A percentile compares a stretch with the other conserved stretches of the same genome.
Evolutionary conservation across 2,797 vertebrate genomes (phyloP).

Genomic region (Bryconaethiops microstoma): DNA sequence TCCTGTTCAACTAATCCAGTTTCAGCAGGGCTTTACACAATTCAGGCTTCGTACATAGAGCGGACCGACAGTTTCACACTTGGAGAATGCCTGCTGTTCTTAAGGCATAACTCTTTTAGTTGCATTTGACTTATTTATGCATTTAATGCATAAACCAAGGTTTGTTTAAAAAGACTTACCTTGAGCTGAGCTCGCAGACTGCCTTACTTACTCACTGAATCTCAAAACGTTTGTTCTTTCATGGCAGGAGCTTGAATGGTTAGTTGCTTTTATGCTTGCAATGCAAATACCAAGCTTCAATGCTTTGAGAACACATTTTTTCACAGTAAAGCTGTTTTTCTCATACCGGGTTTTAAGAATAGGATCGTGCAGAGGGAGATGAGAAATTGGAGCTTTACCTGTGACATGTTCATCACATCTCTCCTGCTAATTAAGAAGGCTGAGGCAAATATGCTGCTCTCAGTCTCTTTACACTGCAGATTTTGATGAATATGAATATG

Average conservation of each 20-base stretch:
- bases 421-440: slow-evolving; percentile 57
- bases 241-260: background rate
- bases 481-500: background rate
- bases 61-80: background rate
- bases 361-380: background rate
- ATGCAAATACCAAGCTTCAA: background rate
- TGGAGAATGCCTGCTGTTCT: background rate
- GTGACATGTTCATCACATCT: slow-evolving; percentile 29
- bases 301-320: background rate
- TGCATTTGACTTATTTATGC: background rate
- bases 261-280: background rate
- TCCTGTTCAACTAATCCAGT: background rate
- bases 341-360: background rate
- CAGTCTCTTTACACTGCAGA: slow-evolving; percentile 5
- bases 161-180: background rate
- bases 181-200: background rate
- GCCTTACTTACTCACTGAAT: background rate
- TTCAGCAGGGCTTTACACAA: background rate
- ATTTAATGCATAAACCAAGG: slow-evolving; percentile 1
- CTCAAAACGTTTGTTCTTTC: background rate
- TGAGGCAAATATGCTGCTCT: background rate
- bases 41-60: background rate
- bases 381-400: background rate
- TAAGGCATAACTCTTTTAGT: background rate
- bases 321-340: background rate